These are phyloP conservation scores for Pipra filicauda DNA, from an alignment of 2,113 vertebrate species.

Conservation along the genomic window DNA sequence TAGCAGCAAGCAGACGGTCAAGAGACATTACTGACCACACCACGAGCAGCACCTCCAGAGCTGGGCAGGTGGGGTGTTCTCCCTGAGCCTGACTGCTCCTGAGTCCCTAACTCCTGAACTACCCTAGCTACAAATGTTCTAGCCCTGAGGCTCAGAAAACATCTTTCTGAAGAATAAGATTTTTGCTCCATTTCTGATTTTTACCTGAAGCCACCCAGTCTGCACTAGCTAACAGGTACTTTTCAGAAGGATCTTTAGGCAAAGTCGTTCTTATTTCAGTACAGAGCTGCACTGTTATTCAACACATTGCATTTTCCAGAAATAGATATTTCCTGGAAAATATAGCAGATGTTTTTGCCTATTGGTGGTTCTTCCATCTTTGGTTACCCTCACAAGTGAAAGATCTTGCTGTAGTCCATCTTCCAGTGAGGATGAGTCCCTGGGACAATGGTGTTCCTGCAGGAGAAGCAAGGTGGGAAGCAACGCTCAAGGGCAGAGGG, in stretches of 20 bases:
- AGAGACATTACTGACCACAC: rapidly evolving
- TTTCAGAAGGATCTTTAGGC: not conserved
- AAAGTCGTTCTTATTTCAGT: not conserved
- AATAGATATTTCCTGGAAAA: not conserved
- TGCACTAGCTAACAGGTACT: not conserved
- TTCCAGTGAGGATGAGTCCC: not conserved
- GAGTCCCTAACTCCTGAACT: not conserved
- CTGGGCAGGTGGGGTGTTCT: not conserved
- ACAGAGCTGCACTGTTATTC: not conserved
- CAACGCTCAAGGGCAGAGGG: not conserved
- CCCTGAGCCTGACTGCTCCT: not conserved
- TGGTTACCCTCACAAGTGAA: not conserved
- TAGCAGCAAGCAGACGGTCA: rapidly evolving
- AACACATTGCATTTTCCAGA: not conserved
- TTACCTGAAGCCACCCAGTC: not conserved
- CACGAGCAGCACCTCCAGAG: not conserved
- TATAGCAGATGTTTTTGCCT: not conserved
- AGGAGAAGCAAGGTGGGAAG: not conserved
- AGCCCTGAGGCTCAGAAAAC: not conserved
- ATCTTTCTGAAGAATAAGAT: not conserved
- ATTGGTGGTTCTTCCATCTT: not conserved
- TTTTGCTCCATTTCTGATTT: not conserved
- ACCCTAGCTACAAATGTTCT: not conserved
- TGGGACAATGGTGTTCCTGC: not conserved
- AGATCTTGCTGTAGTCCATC: not conserved